A percentile compares a stretch with the other conserved stretches of the same genome.
Evolutionary conservation across 2,888 invertebrate species (phyloP).

Genomic region (Caenorhabditis angaria): DNA sequence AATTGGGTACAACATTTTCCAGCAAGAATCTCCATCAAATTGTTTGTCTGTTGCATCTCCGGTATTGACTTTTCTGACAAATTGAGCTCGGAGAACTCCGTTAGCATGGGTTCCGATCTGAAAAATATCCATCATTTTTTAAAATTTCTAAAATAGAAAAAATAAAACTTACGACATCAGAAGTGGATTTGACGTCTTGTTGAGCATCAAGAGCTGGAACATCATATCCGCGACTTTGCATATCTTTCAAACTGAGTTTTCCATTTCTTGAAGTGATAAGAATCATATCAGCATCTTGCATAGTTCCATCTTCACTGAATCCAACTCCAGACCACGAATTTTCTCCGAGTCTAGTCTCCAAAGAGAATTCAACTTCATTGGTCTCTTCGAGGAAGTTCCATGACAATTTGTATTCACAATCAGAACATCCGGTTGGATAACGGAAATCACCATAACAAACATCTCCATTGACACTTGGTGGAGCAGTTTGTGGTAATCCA

Average conservation of each 20-base stretch:
- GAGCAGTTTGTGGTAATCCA: conserved; percentile 17
- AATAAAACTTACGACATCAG: conserved; percentile 17
- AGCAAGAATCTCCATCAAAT: conserved; percentile 63
- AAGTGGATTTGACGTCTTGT: conserved; percentile 43
- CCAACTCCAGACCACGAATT: conserved; percentile 72
- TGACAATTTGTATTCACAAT: conserved; percentile 66
- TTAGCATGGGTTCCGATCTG: conserved; percentile 64
- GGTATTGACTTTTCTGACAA: conserved; percentile 65
- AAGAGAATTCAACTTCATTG: conserved; percentile 71
- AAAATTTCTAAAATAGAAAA: no score
- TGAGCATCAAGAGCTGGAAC: conserved; percentile 45
- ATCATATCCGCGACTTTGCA: conserved; percentile 59
- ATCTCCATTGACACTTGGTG: conserved; percentile 55
- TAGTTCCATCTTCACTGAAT: conserved; percentile 63
- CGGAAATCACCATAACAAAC: conserved; percentile 70
- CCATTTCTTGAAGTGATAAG: conserved; percentile 62
- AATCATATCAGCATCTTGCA: conserved; percentile 70
- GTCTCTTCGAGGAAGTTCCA: conserved; percentile 69
- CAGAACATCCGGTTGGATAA: conserved; percentile 66
- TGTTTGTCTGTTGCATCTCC: conserved; percentile 62
- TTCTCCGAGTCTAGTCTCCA: conserved; percentile 66
- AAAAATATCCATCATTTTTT: conserved; percentile 14
- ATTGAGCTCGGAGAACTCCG: conserved; percentile 69
- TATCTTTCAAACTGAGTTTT: conserved; percentile 63
- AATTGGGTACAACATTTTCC: conserved; percentile 69